Evolutionary conservation across 2,113 vertebrate species (phyloP).

Genomic region (Plotosus lineatus): DNA sequence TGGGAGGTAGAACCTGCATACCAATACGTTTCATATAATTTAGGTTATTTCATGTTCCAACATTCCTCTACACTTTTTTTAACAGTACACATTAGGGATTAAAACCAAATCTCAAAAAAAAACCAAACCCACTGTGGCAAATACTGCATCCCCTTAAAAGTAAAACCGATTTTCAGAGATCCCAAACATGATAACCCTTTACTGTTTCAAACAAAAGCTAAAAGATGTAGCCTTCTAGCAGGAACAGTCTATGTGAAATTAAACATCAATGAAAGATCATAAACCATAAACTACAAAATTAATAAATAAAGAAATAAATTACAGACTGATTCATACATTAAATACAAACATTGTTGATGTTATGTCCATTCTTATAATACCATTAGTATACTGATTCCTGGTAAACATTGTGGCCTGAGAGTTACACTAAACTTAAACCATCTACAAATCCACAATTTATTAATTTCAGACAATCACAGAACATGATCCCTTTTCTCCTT

Average conservation of each 20-base stretch:
- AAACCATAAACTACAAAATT: background rate
- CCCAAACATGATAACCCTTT: too few species aligned
- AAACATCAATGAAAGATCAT: too few species aligned
- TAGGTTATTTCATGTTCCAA: background rate
- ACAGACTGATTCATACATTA: too few species aligned
- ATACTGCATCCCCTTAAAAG: too few species aligned
- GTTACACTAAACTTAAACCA: conserved; percentile 25
- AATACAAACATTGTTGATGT: background rate
- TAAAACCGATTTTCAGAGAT: too few species aligned
- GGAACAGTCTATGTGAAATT: too few species aligned
- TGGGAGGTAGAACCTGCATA: conserved; percentile 7
- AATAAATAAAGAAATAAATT: background rate
- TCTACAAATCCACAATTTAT: conserved; percentile 16
- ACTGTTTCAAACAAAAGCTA: too few species aligned
- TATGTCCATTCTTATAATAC: background rate
- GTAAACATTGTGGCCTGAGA: conserved; percentile 35
- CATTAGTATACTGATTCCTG: conserved; percentile 1
- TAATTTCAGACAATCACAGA: conserved; percentile 21
- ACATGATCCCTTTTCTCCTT: conserved; percentile 11
- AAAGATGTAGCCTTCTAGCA: too few species aligned
- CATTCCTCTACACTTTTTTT: background rate
- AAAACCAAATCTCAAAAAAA: too few species aligned
- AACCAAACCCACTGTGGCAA: too few species aligned
- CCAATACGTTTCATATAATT: conserved; percentile 7
- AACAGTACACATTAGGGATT: background rate